Percentiles rank a stretch among this genome's conserved stretches.
phyloP scores from a whole-genome alignment of 2,113 vertebrate genomes.

The Alethe castanea region DNA sequence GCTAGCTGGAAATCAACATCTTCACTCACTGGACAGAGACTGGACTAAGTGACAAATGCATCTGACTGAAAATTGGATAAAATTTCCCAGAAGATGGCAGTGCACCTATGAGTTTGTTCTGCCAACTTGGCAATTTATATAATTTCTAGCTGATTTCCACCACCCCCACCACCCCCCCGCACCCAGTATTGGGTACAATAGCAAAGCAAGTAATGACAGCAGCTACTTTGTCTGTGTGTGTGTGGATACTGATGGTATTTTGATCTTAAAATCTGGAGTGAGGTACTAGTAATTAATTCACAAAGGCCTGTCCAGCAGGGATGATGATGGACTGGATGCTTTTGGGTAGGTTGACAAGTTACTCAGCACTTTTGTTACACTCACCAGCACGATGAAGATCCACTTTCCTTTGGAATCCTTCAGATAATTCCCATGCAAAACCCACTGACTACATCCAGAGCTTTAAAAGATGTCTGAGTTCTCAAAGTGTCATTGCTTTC shows the following conservation, averaged over 20 bases:
- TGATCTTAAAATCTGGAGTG: not conserved
- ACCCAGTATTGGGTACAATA: not conserved
- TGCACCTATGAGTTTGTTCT: not conserved
- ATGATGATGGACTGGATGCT: not conserved
- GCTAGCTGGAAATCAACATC: not conserved
- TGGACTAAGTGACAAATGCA: not conserved
- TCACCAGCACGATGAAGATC: not conserved
- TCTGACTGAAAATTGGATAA: not conserved
- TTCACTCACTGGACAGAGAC: not conserved
- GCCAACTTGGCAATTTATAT: not conserved
- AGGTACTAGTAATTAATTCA: not conserved
- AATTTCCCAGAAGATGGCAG: slow-evolving; percentile 50
- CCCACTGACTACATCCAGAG: not conserved
- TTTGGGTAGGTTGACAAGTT: not conserved
- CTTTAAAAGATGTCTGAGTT: not conserved
- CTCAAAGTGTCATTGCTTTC: not conserved
- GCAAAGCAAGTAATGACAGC: not conserved
- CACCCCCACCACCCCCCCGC: too few relatives aligned
- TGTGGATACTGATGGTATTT: not conserved
- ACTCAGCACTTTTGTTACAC: not conserved
- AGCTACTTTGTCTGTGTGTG: not conserved
- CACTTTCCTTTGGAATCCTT: not conserved
- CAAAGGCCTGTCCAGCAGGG: not conserved
- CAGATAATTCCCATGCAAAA: not conserved
- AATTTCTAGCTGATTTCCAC: not conserved